These are phyloP conservation scores for Haliaeetus leucogaster DNA, from an alignment of 2,113 vertebrate species.

Conservation along the genomic window DNA sequence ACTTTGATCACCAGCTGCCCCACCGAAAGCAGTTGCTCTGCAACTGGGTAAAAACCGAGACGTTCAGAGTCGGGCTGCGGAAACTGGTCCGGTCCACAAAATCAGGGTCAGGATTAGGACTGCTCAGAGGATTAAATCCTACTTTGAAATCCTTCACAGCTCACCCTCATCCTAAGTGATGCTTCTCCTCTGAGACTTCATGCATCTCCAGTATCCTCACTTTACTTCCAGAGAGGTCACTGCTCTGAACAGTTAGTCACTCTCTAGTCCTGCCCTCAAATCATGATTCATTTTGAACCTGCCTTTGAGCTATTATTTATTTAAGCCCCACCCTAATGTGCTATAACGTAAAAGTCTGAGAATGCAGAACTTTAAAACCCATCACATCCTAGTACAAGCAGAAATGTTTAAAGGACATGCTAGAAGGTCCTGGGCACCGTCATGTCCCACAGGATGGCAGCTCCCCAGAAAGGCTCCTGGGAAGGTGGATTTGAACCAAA, in stretches of 20 bases:
- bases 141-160: neutral
- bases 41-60: fast-evolving
- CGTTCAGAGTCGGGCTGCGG: neutral
- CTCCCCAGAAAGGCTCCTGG: neutral
- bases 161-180: neutral
- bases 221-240: neutral
- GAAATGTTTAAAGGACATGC: neutral
- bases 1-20: neutral
- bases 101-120: neutral
- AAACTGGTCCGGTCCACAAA: neutral
- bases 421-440: fast-evolving
- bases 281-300: constrained; percentile 44
- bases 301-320: constrained; percentile 58
- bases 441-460: fast-evolving
- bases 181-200: neutral
- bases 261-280: constrained; percentile 31
- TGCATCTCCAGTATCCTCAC: neutral
- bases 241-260: constrained; percentile 23
- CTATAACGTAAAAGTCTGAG: constrained; percentile 55
- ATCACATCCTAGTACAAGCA: neutral
- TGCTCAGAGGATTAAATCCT: neutral
- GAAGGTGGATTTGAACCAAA: neutral
- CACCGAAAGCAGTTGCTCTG: neutral
- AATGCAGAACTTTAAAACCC: constrained; percentile 8
- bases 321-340: constrained; percentile 46